These are phyloP conservation scores for Penaeus monodon DNA, from an alignment of 2,888 invertebrate genomes.

Conservation along the genomic window DNA sequence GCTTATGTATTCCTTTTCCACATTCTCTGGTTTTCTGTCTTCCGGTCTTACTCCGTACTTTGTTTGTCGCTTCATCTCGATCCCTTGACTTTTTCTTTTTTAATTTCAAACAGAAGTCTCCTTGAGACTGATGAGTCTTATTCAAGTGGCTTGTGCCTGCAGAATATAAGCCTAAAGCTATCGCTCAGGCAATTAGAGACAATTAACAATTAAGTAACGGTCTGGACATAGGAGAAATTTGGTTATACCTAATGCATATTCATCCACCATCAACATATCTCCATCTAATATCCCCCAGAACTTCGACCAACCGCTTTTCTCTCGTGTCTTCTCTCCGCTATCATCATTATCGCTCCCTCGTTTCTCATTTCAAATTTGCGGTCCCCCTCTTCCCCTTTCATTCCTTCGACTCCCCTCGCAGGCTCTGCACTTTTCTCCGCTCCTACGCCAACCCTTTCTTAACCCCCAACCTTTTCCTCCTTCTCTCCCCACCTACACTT, in stretches of 20 bases:
- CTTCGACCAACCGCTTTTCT: neutral
- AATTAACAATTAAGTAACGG: slow-evolving; percentile 54
- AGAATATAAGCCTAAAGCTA: slow-evolving; percentile 26
- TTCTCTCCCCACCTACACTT: no score
- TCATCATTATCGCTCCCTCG: slow-evolving; percentile 4
- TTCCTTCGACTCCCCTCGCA: neutral
- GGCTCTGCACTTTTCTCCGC: neutral
- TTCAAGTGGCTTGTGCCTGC: neutral
- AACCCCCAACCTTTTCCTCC: neutral
- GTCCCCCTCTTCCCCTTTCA: neutral
- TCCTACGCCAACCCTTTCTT: neutral
- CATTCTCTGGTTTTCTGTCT: neutral
- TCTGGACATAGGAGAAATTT: slow-evolving; percentile 34
- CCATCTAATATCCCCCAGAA: neutral
- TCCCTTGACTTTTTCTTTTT: no score
- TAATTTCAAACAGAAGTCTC: no score
- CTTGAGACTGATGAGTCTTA: no score
- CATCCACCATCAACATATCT: neutral
- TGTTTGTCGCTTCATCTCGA: no score
- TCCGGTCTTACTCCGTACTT: no score
- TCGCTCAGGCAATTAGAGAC: slow-evolving; percentile 37
- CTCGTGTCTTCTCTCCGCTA: neutral
- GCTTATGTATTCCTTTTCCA: neutral
- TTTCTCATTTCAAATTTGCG: neutral
- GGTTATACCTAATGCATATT: slow-evolving; percentile 24